phyloP scores from a whole-genome alignment of 2,888 invertebrate species.

The Atrina japonica region DNA sequence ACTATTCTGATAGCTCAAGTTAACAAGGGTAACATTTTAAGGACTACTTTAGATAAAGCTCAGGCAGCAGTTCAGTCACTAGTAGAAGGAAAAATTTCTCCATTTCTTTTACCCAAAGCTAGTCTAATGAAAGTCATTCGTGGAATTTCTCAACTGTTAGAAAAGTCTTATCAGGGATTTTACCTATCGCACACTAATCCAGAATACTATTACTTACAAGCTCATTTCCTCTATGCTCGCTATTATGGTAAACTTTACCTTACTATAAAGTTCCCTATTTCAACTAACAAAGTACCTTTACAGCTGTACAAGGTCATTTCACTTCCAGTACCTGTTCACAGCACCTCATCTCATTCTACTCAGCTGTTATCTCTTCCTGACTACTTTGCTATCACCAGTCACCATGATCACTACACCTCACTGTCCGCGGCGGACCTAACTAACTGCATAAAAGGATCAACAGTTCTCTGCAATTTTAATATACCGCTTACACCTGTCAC shows the following conservation, averaged over 20 bases:
- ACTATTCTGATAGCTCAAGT: constrained; percentile 23
- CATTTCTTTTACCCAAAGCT: constrained; percentile 21
- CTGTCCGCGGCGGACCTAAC: constrained; percentile 21
- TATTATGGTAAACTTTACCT: constrained; percentile 18
- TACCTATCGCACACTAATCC: constrained; percentile 17
- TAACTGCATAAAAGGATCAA: constrained; percentile 3
- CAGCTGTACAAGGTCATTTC: constrained; percentile 38
- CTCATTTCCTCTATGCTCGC: constrained; percentile 25
- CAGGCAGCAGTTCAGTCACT: constrained; percentile 14
- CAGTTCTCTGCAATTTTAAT: constrained; percentile 14
- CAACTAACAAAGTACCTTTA: constrained; percentile 39
- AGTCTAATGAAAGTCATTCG: constrained; percentile 10
- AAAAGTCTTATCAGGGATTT: constrained; percentile 22
- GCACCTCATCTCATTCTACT: constrained; percentile 45
- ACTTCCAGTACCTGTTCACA: constrained; percentile 44
- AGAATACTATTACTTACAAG: constrained; percentile 24
- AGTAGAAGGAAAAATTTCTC: constrained; percentile 33
- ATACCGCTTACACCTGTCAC: constrained; percentile 14
- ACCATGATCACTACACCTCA: constrained; percentile 39
- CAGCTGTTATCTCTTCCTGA: constrained; percentile 42
- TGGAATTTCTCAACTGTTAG: constrained; percentile 10
- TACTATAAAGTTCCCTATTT: constrained; percentile 37
- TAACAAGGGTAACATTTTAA: constrained; percentile 17
- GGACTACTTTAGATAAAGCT: constrained; percentile 5
- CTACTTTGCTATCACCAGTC: constrained; percentile 35